Evolutionary conservation across 2,797 vertebrate genomes (phyloP), one percentile per base, ranked within the genome.

Genomic region (Eupleurogrammus muticus): DNA sequence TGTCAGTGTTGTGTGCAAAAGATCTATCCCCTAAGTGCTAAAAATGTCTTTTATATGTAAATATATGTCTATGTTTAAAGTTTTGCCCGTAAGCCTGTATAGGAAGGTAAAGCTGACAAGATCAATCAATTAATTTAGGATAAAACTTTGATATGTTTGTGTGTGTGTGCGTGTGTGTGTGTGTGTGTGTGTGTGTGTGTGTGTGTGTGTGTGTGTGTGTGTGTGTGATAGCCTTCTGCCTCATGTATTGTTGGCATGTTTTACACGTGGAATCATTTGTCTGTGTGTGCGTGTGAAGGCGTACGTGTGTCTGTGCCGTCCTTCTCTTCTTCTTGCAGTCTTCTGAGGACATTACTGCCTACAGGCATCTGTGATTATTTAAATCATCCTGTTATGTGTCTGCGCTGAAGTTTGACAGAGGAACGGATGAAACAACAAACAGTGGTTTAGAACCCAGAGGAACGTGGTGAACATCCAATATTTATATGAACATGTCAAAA

Each of bases 401-500:
- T 35, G 24, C 28, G 14, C 40, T 63, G 47, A 57, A 9, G 38
- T 56, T 56, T 34, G 62, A 51, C 58, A 53, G 58, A 34, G n/a
- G 28, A 62, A 10, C 32, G 16, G 67, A 55, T 4, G 50, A 24
- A 52, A 32, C 54, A 59, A 13, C 58, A 58, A 60, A 47, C 8
- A 5, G 10, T 0, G 16, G 11, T 71, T 70, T n/a, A 51, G 59
- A 80, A 17, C 35, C 68, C 40, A 40, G 38, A 23, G 42, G 28
- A 24, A 12, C 24, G 0, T 6, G 0, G 40, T 24, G 20, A 34
- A 24, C 60, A 38, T 1, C 12, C 56, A 24, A 55, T 51, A 64
- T 73, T 81, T 73, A 73, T 67, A 73, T 48, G n/a, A 69, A 55
- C 44, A 61, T 17, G 13, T 59, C 44, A 64, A 66, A 66, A 53